Base-by-base conservation (phyloP, 2,113 vertebrate genomes). In the Gobius niger region DNA sequence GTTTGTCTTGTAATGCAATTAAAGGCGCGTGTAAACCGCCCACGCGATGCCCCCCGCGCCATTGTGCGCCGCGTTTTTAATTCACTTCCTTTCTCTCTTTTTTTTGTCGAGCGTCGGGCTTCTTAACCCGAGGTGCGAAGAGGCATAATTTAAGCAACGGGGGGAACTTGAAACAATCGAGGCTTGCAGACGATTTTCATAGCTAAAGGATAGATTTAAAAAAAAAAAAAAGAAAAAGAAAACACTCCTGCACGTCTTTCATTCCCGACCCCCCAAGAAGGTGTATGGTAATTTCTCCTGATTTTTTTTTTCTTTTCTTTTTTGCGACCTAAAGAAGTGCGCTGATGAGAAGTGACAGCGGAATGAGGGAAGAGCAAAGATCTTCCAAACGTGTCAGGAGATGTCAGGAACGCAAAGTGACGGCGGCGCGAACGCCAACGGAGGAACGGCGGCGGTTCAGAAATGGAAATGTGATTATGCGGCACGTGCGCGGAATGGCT, bases 1-100 rank as follows among this genome's bases (percentile, higher is more conserved):
- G 90, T 91, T 92, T 91, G 88, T 90, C 92, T 92, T 93, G 92
- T 93, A 93, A 93, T 93, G 92, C 92, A 93, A 93, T 93, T 92
- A 93, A 93, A 91, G 75, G 87, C 81, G 84, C 89, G 78, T 91
- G 90, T 91, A 90, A 91, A 81, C 91, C 90, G 79, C 92, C 91
- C 91, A 87, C 90, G 70, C 88, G 80, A 79, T 84, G 73, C 87
- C 83, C 78, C 77, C 82, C 24, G 11, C 7, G 86, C 90, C 85
- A 92, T 92, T 92, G 91, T 92, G 84, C 73, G 78, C 59, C 54
- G 76, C 76, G 87, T 90, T 90, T 90, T 90, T 90, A 89, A 91
- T 87, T 82, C 90, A 89, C 91, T 92, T 89, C 90, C 87, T 34
- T 34, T 86, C 81, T 75, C 87, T 69, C 89, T 91, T 88, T 85